Base-by-base conservation (phyloP, 2,888 invertebrate genomes). In the Tanypteryx hageni region DNA sequence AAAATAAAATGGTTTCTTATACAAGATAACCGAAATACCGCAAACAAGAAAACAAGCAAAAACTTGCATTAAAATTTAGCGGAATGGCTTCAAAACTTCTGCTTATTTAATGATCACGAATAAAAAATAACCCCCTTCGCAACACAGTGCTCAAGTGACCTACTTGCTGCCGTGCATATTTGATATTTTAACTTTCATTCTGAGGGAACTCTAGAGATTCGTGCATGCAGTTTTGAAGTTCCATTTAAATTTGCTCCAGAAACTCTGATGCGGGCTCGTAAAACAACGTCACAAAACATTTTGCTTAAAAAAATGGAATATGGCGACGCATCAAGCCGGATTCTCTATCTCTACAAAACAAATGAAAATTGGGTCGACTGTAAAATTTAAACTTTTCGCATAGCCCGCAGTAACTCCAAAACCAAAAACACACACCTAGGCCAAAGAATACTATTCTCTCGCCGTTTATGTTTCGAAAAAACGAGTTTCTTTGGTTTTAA, bases 181-280 rank as follows among this genome's bases (percentile, higher is more conserved):
- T 76, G 76, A 76, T 76, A 76, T 76, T 14, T 27, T 10, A 76
- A 27, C 27, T 27, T 76, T 27, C 76, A 44, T 44, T 44, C 44
- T 44, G 44, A 44, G 13, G 27, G 5, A 13, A 10, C 83, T 83
- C 83, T 56, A 83, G 83, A 56, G 56, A 83, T 83, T 44, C 57
- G 44, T 56, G 44, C 57, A n/a, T 83, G 64, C 64, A 18, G 68
- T 89, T 61, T 44, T 68, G 61, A 56, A 83, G 57, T 16, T 61
- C 44, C 16, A 64, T 89, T 61, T 64, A 61, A 31, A 44, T 18
- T 44, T 44, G 86, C 61, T 68, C 89, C 44, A 89, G 44, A 89
- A 89, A 89, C 89, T 61, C 59, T 59, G 83, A 57, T 83, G 83
- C 83, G 57, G 83, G 83, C 44, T 57, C 83, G 57, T 83, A 83